Conservation (phyloP, 2,797 vertebrate genomes). For the Melanotaenia pygmaea region DNA sequence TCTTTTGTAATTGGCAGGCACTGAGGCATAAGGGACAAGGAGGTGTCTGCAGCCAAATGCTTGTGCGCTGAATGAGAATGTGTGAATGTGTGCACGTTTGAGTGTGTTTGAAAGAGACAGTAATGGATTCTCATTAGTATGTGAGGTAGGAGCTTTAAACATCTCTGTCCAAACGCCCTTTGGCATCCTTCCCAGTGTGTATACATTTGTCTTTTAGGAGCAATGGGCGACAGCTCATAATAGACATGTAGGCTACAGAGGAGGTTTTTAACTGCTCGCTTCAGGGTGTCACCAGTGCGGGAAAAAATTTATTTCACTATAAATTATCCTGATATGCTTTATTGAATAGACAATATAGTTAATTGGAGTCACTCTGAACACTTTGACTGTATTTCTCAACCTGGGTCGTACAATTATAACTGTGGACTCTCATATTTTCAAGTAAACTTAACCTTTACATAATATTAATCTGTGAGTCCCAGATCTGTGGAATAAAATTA, state of each 20-base stretch:
- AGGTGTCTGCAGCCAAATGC: constrained; percentile 72
- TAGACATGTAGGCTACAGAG: constrained; percentile 39
- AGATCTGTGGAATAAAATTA: background rate
- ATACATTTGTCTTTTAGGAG: constrained; percentile 60
- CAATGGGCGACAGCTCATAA: constrained; percentile 52
- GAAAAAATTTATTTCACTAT: constrained; percentile 9
- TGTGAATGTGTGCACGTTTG: constrained; percentile 33
- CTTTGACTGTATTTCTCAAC: background rate
- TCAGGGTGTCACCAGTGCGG: constrained; percentile 16
- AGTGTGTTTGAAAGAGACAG: constrained; percentile 53
- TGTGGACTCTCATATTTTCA: background rate
- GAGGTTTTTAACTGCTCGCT: constrained; percentile 20
- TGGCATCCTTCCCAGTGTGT: constrained; percentile 68
- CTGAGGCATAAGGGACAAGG: constrained; percentile 75
- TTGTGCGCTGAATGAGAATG: constrained; percentile 74
- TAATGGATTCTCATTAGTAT: constrained; percentile 81
- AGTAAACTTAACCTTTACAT: background rate
- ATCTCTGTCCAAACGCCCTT: constrained; percentile 76
- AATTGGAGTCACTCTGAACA: constrained; percentile 8
- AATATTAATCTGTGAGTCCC: background rate
- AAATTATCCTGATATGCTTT: constrained; percentile 3
- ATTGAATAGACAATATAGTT: background rate
- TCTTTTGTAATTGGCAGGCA: constrained; percentile 83
- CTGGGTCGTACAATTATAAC: background rate
- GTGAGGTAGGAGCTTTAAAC: constrained; percentile 73